Conservation (phyloP, 2,888 invertebrate genomes). For the Temnothorax rugatulus region DNA sequence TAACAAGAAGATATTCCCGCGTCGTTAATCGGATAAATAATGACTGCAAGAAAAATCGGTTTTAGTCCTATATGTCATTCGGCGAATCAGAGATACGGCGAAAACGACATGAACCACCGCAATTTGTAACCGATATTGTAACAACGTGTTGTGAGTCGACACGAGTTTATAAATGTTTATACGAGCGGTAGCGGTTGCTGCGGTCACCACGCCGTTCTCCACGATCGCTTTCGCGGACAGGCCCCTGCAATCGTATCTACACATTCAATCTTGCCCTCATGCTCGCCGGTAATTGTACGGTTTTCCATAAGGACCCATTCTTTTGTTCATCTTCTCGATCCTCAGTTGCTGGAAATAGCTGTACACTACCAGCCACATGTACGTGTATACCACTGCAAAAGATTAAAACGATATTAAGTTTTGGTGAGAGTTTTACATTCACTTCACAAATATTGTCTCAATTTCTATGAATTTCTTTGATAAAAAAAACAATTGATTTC, state of each 20-base stretch:
- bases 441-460: neutral
- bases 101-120: neutral
- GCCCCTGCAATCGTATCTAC: neutral
- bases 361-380: conserved; percentile 94
- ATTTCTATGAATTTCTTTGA: too few relatives aligned
- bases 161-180: neutral
- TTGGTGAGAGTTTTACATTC: neutral
- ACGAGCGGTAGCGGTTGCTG: conserved; percentile 3
- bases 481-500: neutral
- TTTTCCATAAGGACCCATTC: conserved; percentile 83
- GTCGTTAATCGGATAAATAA: conserved; percentile 8
- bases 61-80: neutral
- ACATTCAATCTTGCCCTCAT: conserved; percentile 67
- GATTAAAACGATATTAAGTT: neutral
- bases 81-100: neutral
- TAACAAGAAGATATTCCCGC: neutral
- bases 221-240: neutral
- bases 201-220: neutral
- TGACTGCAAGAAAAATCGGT: conserved; percentile 2
- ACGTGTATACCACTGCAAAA: conserved; percentile 85
- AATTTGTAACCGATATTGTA: neutral
- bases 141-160: neutral
- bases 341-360: conserved; percentile 92
- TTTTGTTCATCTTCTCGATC: conserved; percentile 81
- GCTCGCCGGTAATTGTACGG: conserved; percentile 84